Evolutionary conservation across 2,888 invertebrate genomes (phyloP).

Genomic region (Itoplectis maculator): DNA sequence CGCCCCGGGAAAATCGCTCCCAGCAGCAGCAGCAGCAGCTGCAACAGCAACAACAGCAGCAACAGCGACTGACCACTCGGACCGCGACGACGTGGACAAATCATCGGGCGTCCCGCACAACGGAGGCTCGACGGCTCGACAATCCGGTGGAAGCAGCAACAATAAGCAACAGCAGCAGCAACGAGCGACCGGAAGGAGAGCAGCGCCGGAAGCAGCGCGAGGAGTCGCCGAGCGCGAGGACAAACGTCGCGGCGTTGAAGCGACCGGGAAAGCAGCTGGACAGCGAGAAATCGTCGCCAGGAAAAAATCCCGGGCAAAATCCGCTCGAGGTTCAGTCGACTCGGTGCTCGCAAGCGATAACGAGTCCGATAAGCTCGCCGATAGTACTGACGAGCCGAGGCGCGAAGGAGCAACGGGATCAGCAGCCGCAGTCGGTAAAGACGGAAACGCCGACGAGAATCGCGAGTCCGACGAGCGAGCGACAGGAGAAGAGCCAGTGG

Average conservation of each 20-base stretch:
- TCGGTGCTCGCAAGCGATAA: conserved; percentile 81
- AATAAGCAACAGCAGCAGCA: conserved; percentile 39
- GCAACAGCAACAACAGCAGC: conserved; percentile 44
- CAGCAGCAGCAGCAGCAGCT: no score
- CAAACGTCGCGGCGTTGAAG: conserved; percentile 16
- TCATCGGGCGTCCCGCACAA: conserved; percentile 63
- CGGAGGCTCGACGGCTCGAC: conserved; percentile 67
- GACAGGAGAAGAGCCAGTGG: conserved; percentile 41
- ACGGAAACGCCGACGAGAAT: conserved; percentile 10
- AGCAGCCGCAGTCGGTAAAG: conserved; percentile 1
- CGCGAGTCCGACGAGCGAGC: conserved; percentile 1
- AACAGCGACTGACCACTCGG: conserved; percentile 70
- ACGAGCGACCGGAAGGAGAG: conserved; percentile 60
- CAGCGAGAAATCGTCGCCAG: conserved; percentile 26
- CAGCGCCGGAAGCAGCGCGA: not conserved
- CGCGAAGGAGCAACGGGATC: conserved; percentile 8
- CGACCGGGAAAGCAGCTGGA: conserved; percentile 18
- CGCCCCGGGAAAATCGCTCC: conserved; percentile 69
- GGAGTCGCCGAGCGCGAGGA: conserved; percentile 58
- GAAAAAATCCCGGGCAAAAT: conserved; percentile 29
- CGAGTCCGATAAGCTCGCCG: conserved; percentile 80
- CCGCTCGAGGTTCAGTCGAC: conserved; percentile 74
- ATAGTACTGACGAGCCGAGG: conserved; percentile 71
- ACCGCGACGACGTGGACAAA: conserved; percentile 63
- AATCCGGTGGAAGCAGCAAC: conserved; percentile 60